Base-by-base conservation (phyloP, 1,140 invertebrate genomes). In the Copidosoma floridanum region DNA sequence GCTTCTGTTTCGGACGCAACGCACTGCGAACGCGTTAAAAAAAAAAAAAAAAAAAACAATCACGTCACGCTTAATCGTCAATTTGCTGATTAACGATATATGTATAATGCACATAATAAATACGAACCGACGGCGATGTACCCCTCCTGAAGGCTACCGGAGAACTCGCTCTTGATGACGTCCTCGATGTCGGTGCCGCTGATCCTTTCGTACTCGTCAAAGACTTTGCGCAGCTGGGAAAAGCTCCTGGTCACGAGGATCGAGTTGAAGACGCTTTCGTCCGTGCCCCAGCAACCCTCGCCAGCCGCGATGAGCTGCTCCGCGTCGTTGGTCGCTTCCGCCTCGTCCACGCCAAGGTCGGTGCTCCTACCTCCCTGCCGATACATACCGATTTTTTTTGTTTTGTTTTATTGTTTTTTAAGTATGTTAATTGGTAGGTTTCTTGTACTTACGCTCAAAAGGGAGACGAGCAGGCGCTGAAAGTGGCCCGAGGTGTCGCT, bases 401-500 rank as follows among this genome's bases (percentile, higher is more conserved):
- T 12, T 27, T 12, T n/a, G n/a, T n/a, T n/a, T n/a, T n/a, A n/a
- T n/a, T n/a, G n/a, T n/a, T n/a, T n/a, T n/a, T n/a, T n/a, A n/a
- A n/a, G n/a, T n/a, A n/a, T n/a, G n/a, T 37, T 32, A 47, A 44
- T 21, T 48, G 12, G 21, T 24, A 48, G 3, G 38, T 37, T 21
- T 43, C 14, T 12, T 54, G 37, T 63, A 91, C 82, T 74, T 81
- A 89, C 88, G 70, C 84, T 85, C 32, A 82, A 85, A 2, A 90
- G 69, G 14, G 88, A 88, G 16, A 95, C 87, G 61, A 96, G 82
- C 1, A 97, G 79, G 47, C 92, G 85, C 73, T 90, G 88, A 74
- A 95, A 94, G 69, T 92, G 85, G 3, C 94, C 94, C 18, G 92
- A 94, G 18, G 93, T 95, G 69, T 97, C 95, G 35, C 88, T 86